A percentile compares a stretch with the other conserved stretches of the same genome.
Conservation (phyloP, 1,140 invertebrate genomes). For the Atta texana region DNA sequence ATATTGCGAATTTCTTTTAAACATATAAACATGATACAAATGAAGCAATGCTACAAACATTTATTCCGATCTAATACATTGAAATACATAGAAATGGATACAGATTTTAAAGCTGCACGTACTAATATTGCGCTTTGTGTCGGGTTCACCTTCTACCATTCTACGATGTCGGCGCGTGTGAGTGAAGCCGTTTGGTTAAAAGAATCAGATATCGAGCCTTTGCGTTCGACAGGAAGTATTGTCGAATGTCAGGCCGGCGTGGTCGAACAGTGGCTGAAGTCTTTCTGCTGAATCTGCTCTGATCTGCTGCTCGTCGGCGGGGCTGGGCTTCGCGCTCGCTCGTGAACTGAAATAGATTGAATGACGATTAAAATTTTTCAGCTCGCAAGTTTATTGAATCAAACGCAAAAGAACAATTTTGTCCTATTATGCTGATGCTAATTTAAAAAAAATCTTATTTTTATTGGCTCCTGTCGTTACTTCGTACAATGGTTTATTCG, state of each 20-base stretch:
- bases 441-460: not conserved
- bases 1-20: too few relatives aligned
- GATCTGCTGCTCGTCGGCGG: conserved; percentile 85
- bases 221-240: conserved; percentile 71
- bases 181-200: conserved; percentile 80
- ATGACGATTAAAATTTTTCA: not conserved
- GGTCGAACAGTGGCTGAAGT: conserved; percentile 69
- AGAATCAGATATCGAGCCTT: conserved; percentile 77
- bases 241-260: conserved; percentile 55
- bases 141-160: conserved; percentile 93
- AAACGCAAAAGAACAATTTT: not conserved
- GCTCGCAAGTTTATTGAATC: not conserved
- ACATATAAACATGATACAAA: too few relatives aligned
- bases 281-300: conserved; percentile 85
- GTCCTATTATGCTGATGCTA: not conserved
- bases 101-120: conserved; percentile 80
- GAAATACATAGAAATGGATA: not conserved
- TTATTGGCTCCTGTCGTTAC: not conserved
- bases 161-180: conserved; percentile 88
- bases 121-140: conserved; percentile 91
- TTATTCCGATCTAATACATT: too few relatives aligned
- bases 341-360: conserved; percentile 80
- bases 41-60: too few relatives aligned
- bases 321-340: conserved; percentile 84
- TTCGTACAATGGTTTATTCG: not conserved